Evolutionary conservation across 2,797 vertebrate species (phyloP).

Genomic region (Emydoidea blandingii): DNA sequence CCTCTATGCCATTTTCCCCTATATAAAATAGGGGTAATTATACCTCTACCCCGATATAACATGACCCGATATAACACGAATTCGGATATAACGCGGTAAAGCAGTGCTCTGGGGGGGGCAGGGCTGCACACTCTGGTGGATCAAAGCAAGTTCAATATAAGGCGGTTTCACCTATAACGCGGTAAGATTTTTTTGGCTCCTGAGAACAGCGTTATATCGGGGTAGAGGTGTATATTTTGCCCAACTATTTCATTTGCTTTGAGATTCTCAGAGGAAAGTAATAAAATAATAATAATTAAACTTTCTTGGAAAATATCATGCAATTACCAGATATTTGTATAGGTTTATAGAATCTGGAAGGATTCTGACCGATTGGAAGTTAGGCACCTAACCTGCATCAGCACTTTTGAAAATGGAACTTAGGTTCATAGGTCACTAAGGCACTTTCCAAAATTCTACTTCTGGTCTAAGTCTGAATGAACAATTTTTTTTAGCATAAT

Average conservation of each 20-base stretch:
- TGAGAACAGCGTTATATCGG: no score
- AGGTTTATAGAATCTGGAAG: neutral
- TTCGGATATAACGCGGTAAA: no score
- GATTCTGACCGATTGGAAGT: rapidly evolving
- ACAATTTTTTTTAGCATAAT: neutral
- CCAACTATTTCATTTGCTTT: neutral
- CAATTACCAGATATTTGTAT: neutral
- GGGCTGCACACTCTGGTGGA: no score
- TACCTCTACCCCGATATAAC: no score
- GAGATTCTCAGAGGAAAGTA: neutral
- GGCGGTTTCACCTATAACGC: no score
- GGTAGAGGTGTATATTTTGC: neutral
- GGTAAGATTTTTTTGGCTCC: no score
- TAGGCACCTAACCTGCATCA: neutral
- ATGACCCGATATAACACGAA: no score
- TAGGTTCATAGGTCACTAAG: no score
- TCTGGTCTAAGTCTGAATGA: neutral
- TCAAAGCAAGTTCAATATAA: no score
- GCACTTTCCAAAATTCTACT: neutral
- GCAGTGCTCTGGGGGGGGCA: no score
- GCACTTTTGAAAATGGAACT: neutral
- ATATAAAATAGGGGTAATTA: neutral
- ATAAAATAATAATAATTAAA: neutral
- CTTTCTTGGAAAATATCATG: neutral
- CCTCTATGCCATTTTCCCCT: no score